A percentile compares a stretch with the other conserved stretches of the same genome.
These are phyloP conservation scores for Drosophila sp. DNA, from an alignment of 1,140 invertebrate genomes.

Conservation along the genomic window DNA sequence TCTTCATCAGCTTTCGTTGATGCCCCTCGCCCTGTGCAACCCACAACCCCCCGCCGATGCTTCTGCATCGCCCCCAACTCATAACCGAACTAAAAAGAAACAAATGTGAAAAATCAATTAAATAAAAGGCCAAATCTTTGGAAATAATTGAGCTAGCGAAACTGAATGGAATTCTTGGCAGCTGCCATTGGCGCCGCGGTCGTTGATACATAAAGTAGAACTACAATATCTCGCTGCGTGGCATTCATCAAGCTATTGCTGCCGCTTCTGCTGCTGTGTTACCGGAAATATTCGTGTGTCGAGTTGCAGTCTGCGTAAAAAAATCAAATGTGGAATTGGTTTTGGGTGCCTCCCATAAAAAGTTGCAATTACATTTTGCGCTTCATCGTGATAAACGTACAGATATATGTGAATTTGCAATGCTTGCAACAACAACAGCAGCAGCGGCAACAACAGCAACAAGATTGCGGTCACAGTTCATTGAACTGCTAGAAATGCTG, in stretches of 20 bases:
- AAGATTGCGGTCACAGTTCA: conserved; percentile 74
- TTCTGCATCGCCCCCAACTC: neutral
- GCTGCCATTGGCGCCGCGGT: neutral
- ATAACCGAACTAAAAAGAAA: neutral
- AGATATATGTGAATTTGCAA: conserved; percentile 56
- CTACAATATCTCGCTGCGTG: neutral
- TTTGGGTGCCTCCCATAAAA: conserved; percentile 24
- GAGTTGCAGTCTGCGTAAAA: too few species aligned
- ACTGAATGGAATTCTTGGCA: conserved; percentile 55
- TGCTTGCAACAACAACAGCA: conserved; percentile 46
- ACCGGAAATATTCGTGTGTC: neutral
- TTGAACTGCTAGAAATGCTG: conserved; percentile 70
- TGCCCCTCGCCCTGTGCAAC: neutral
- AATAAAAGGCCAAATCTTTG: conserved; percentile 42
- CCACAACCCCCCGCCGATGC: neutral
- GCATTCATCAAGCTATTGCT: neutral
- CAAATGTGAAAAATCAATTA: conserved; percentile 41
- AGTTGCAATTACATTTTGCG: conserved; percentile 59
- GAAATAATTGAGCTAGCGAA: conserved; percentile 50
- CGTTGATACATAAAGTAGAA: neutral
- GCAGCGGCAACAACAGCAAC: conserved; percentile 27
- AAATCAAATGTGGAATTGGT: neutral
- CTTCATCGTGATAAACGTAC: conserved; percentile 48
- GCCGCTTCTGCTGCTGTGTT: neutral
- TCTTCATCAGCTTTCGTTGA: conserved; percentile 60